Evolutionary conservation across 2,797 vertebrate genomes (phyloP).

Genomic region (Picus viridis): DNA sequence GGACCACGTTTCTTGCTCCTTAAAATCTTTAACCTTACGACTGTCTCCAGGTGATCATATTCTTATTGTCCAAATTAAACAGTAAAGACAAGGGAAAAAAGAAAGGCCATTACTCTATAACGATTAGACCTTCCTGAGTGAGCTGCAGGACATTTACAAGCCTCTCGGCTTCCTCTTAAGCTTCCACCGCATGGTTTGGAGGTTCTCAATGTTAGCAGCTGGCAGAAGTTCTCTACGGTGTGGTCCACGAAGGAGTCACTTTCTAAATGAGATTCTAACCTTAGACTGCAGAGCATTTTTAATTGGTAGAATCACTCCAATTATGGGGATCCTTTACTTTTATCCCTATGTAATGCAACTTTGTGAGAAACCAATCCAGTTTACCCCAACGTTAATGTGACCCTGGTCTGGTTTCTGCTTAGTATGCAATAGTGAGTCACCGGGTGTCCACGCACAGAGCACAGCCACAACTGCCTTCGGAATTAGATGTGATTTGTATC

Average conservation of each 20-base stretch:
- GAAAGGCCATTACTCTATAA: background rate
- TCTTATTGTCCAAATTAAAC: background rate
- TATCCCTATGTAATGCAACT: background rate
- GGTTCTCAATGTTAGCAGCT: background rate
- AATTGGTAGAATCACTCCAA: background rate
- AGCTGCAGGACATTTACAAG: background rate
- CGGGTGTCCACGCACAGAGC: background rate
- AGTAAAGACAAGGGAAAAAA: background rate
- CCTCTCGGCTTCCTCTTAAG: background rate
- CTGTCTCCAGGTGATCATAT: background rate
- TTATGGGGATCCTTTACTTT: background rate
- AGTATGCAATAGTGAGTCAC: slow-evolving; percentile 11
- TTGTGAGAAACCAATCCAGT: background rate
- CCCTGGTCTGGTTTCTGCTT: background rate
- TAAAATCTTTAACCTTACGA: background rate
- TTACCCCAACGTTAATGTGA: background rate
- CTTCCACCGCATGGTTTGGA: background rate
- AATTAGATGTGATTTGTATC: background rate
- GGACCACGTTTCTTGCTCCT: background rate
- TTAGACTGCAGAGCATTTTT: background rate
- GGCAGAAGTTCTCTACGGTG: background rate
- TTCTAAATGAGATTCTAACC: background rate
- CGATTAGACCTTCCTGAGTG: background rate
- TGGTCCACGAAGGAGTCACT: background rate
- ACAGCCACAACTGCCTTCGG: background rate